A percentile compares a stretch with the other conserved stretches of the same genome.
Conservation (phyloP, 30 jellyfish, hydroid and myxozoan genomes). For the Nemopilema nomurai region DNA sequence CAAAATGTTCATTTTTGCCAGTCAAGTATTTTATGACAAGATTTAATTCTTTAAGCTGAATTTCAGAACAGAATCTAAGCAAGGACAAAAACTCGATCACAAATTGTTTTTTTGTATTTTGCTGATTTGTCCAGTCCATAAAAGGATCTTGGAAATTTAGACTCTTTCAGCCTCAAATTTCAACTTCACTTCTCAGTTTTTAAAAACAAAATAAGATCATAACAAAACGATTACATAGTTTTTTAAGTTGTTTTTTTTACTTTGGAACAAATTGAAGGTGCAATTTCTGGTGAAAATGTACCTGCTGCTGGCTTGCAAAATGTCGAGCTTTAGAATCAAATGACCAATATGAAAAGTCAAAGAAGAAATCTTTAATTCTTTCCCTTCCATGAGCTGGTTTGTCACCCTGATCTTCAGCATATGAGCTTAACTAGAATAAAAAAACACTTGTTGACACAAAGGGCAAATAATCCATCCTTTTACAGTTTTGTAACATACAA, state of each 20-base stretch:
- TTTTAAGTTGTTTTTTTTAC: too few relatives aligned
- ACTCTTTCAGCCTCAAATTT: too few relatives aligned
- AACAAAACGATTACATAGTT: neutral
- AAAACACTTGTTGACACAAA: neutral
- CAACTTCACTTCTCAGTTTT: too few relatives aligned
- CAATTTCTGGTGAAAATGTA: neutral
- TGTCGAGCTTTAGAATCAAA: slow-evolving; percentile 65
- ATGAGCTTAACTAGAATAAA: slow-evolving; percentile 56
- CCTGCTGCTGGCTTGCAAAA: slow-evolving; percentile 90
- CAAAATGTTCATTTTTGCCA: too few relatives aligned
- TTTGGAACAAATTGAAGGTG: neutral
- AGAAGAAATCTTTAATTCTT: slow-evolving; percentile 90
- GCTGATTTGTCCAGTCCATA: too few relatives aligned
- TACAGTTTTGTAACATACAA: neutral
- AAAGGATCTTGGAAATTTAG: too few relatives aligned
- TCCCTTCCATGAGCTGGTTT: slow-evolving; percentile 84
- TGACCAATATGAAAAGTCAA: slow-evolving; percentile 96
- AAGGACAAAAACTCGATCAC: too few relatives aligned
- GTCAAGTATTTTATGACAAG: too few relatives aligned
- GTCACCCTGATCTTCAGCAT: slow-evolving; percentile 72
- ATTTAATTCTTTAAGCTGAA: too few relatives aligned
- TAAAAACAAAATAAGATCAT: too few relatives aligned
- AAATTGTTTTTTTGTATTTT: too few relatives aligned
- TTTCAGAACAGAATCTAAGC: too few relatives aligned
- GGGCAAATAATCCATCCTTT: neutral